Evolutionary conservation across 2,888 invertebrate species (phyloP), one percentile per base, ranked within the genome.

Genomic region (Ypsolopha sequella): DNA sequence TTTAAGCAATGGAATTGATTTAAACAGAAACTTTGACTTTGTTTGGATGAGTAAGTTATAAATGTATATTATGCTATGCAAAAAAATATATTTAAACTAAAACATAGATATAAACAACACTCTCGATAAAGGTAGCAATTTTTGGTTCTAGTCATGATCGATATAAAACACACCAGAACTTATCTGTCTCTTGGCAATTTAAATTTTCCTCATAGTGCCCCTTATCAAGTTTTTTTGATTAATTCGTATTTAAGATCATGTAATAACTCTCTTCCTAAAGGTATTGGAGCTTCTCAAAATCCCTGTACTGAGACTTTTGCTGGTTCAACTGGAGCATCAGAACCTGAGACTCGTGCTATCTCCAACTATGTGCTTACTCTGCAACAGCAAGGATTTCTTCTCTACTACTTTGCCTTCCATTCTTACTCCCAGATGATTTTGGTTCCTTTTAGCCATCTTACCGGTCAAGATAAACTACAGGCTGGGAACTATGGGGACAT

Each of bases 321-420:
- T 35, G 90, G 90, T 6, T 67, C 80, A 0, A 45, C 55, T 1
- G 68, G 85, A 2, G 82, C 84, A 54, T 90, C 89, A 6, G 90
- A 90, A 58, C 68, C 70, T 0, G 90, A 90, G 64, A 75, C 87
- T 0, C 66, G 66, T 51, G 75, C 80, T 0, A 65, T 87, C 35
- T 59, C 68, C 1, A 62, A 62, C 35, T 79, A 79, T 62, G 74
- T 87, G 1, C 51, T 60, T 0, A 60, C 54, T 2, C 52, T 78
- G 33, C 68, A 68, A 38, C 52, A 50, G 0, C 55, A 59, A 11
- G 64, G 70, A 14, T 68, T 73, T 45, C 41, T 80, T 38, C 60
- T 80, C 13, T 79, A 86, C 52, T 89, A 89, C 61, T 66, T 89
- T 14, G 81, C 88, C 1, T 78, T 89, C 62, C 89, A 90, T 64